Percentiles rank a stretch among this genome's conserved stretches.
Conservation (phyloP, 2,113 vertebrate genomes). For the Scomber scombrus region DNA sequence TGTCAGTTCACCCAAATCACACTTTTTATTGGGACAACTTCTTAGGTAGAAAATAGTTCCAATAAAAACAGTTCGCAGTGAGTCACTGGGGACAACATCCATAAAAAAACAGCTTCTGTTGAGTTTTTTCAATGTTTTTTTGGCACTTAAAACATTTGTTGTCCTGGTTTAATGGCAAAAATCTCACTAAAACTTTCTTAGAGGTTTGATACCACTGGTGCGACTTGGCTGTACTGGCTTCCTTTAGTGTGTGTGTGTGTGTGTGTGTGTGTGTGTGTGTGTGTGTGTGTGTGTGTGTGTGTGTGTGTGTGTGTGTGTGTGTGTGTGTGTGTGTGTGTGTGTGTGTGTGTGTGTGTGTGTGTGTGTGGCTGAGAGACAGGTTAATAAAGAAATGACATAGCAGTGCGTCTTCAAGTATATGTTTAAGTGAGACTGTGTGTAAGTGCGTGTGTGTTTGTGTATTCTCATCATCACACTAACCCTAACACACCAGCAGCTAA, state of each 20-base stretch:
- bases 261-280: neutral
- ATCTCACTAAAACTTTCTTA: neutral
- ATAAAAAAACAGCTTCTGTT: no score
- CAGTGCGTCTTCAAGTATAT: no score
- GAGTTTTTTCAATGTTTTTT: no score
- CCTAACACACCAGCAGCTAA: slow-evolving; percentile 27
- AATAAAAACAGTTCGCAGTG: neutral
- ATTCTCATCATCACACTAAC: neutral
- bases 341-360: neutral
- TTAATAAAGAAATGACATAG: no score
- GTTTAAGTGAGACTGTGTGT: no score
- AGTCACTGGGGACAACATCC: no score
- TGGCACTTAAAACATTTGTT: neutral
- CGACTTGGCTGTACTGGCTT: neutral
- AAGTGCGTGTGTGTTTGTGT: neutral
- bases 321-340: neutral
- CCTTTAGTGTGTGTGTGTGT: neutral
- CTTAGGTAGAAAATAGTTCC: neutral
- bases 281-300: neutral
- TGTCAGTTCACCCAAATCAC: slow-evolving; percentile 11
- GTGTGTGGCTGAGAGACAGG: no score
- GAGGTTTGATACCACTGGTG: neutral
- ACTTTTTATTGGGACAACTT: neutral
- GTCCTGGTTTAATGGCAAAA: neutral
- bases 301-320: neutral